Evolutionary conservation across 1,140 invertebrate species (phyloP), one percentile per base, ranked within the genome.

Genomic region (Lasioglossum baleicum): DNA sequence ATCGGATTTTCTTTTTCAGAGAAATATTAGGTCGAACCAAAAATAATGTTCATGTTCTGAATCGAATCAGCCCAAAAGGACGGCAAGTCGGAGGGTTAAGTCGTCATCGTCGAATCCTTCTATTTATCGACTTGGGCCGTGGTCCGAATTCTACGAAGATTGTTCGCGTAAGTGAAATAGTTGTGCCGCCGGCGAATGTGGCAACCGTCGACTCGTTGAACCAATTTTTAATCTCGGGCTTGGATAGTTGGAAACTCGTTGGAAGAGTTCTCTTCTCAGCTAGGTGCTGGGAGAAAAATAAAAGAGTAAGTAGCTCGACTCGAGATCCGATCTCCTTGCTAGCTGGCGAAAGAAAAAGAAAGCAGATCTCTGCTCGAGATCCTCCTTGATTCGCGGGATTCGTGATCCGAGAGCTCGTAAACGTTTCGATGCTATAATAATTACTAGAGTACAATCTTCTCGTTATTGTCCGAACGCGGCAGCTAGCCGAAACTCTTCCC

Each of bases 391-490:
- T 35, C 48, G 48, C 51, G 35, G 72, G 76, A 73, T n/a, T 56
- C 61, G 48, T 15, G 76, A 73, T 79, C 22, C 35, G 31, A 79
- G 61, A 35, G 48, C 61, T 66, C 26, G 22, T 48, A 51, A 68
- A 73, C 77, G 82, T 77, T 83, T 76, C 76, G 56, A 80, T 84
- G 84, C 74, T 84, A 44, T 11, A 11, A 11, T 11, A 84, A 81
- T 80, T 83, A 74, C 67, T 76, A 58, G 82, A 58, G 82, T 35
- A 60, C 83, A 80, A 83, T 81, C 82, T 80, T 81, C 82, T 69
- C 58, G 70, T 84, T 84, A 84, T 76, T 81, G 68, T 84, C 82
- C 75, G 80, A 73, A 72, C 76, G 72, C 74, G 67, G 48, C 58
- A 65, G 83, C 13, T 83, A 84, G 83, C 80, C 80, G 76, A 84